Evolutionary conservation across 2,888 invertebrate genomes (phyloP), one percentile per base, ranked within the genome.

Genomic region (Hirtodrosophila histrioides): DNA sequence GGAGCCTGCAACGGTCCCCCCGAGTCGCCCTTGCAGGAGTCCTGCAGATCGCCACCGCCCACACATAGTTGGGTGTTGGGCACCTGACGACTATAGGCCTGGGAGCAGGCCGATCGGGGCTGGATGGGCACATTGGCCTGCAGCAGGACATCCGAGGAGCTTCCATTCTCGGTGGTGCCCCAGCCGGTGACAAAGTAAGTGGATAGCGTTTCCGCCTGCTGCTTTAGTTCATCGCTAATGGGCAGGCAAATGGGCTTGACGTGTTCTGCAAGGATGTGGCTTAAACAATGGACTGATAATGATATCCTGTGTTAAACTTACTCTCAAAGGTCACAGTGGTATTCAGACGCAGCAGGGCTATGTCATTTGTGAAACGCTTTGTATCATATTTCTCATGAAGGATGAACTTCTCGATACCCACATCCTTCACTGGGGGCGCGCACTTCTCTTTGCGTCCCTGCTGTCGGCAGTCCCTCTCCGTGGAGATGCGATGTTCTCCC

Each of bases 21-120:
- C 1, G 89, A 90, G 64, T 90, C 89, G 3, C 90, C 89, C n/a
- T 85, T 88, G 61, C 89, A 90, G 0, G 86, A 77, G 31, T 90
- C 90, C 39, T 86, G 78, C n/a, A 85, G 53, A 6, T 79, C 77
- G 7, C 70, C 68, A 0, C 90, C 89, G 4, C 88, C 89, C 17
- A 84, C 94, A 77, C 94, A 94, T 0, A 94, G 76, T 79, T 94
- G 94, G 11, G 56, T 39, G 3, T 10, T 27, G 1, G 60, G 70
- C 24, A 85, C 71, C 3, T 69, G 60, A 1, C 84, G 69, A 0
- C 62, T 50, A 36, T 75, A 88, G 12, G 77, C 61, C 11, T 73
- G 23, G 0, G 72, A 63, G 46, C 88, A 88, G 6, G 41, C n/a
- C 0, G 63, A 57, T 0, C 84, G 75, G 0, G 67, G 50, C 41